Percentiles rank a stretch among this genome's conserved stretches.
Conservation (phyloP, 2,113 vertebrate species). For the Istiophorus platypterus region DNA sequence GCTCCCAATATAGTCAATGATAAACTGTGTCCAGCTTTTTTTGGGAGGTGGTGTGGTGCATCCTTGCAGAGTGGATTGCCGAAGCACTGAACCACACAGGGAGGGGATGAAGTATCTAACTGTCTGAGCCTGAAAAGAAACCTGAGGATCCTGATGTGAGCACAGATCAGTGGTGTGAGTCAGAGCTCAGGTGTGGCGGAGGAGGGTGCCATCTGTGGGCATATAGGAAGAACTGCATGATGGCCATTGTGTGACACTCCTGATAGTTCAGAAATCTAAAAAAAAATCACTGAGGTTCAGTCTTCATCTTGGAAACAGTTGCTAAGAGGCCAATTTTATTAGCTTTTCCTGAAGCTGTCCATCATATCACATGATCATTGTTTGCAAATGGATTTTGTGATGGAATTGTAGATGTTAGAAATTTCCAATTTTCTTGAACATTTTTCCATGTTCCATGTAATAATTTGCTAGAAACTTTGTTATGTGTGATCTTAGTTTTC, state of each 20-base stretch:
- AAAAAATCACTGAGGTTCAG: background rate
- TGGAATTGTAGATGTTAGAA: background rate
- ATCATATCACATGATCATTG: background rate
- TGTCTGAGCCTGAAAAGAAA: conserved; percentile 50
- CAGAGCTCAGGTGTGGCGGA: conserved; percentile 62
- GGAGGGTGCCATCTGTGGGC: conserved; percentile 73
- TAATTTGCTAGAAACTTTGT: too few species aligned
- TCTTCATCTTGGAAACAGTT: background rate
- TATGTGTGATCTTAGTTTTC: background rate
- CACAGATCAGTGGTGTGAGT: conserved; percentile 56
- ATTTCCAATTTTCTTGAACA: background rate
- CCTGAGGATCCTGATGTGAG: conserved; percentile 65
- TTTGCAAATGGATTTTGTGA: background rate
- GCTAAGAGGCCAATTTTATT: background rate
- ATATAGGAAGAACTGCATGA: conserved; percentile 6
- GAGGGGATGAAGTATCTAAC: conserved; percentile 34
- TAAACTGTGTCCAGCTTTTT: conserved; percentile 64
- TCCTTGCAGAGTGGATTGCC: conserved; percentile 34
- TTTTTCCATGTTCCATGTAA: too few species aligned
- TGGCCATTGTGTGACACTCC: background rate
- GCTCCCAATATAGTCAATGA: conserved; percentile 75
- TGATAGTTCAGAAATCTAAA: too few species aligned
- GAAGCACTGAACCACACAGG: conserved; percentile 34
- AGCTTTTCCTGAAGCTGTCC: background rate
- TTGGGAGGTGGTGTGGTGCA: conserved; percentile 52